These are phyloP conservation scores for Phymatocera aterrima DNA, from an alignment of 2,888 invertebrate genomes.

Conservation along the genomic window DNA sequence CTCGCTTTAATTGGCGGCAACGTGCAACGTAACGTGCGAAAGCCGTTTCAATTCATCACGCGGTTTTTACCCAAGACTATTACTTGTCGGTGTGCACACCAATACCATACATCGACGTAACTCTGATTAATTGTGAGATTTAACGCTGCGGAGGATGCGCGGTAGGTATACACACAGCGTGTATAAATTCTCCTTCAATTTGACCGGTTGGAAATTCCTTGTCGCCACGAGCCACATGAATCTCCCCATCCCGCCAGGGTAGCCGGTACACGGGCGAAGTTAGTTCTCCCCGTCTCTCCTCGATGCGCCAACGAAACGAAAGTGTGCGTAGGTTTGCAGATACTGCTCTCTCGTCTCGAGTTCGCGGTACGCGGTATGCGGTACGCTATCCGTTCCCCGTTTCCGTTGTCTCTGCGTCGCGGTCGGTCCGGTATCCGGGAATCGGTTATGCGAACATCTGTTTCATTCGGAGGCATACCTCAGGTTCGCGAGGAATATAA, in stretches of 20 bases:
- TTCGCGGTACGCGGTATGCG: constrained; percentile 19
- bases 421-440: not conserved
- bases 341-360: constrained; percentile 40
- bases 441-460: constrained; percentile 21
- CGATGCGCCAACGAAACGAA: constrained; percentile 34
- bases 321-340: constrained; percentile 42
- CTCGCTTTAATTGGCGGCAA: not conserved
- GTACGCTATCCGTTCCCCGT: not conserved
- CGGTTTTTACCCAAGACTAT: not conserved
- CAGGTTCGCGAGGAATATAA: too few relatives aligned
- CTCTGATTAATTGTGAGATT: constrained; percentile 15
- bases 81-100: not conserved
- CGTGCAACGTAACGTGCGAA: not conserved
- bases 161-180: not conserved
- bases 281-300: not conserved
- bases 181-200: constrained; percentile 34
- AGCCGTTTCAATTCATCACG: constrained; percentile 1
- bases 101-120: not conserved
- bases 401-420: constrained; percentile 16
- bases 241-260: not conserved
- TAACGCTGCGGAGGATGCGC: not conserved
- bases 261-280: constrained; percentile 4
- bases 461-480: not conserved
- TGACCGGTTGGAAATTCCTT: constrained; percentile 44
- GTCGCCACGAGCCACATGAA: constrained; percentile 36